Conservation (phyloP, 35 echinoderm and acorn worm genomes). For the Hemicentrotus pulcherrimus region DNA sequence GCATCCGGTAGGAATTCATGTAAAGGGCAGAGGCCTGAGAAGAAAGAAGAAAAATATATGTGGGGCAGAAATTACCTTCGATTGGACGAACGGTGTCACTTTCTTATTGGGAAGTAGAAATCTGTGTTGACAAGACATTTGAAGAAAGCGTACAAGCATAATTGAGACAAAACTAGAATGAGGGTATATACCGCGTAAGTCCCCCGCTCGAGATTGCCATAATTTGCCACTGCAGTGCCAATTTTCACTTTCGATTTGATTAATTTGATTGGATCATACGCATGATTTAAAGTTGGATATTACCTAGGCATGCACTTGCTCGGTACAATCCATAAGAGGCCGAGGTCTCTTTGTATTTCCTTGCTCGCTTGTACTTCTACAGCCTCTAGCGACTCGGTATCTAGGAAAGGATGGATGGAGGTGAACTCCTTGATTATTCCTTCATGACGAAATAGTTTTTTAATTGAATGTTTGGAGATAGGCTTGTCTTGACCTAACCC, state of each 20-base stretch:
- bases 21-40: neutral
- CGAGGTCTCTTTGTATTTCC: neutral
- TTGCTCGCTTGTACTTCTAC: neutral
- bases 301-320: neutral
- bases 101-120: neutral
- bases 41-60: neutral
- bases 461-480: neutral
- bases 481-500: neutral
- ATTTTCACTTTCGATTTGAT: constrained; percentile 19
- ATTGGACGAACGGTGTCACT: constrained; percentile 1
- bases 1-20: neutral
- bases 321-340: neutral
- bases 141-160: neutral
- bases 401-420: neutral
- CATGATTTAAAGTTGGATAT: constrained; percentile 12
- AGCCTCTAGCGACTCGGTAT: neutral
- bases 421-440: neutral
- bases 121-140: constrained; percentile 18
- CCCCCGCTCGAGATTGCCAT: neutral
- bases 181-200: neutral
- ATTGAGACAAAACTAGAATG: neutral
- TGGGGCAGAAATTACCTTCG: neutral
- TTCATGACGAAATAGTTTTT: neutral
- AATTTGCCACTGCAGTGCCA: neutral
- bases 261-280: constrained; percentile 11